phyloP scores from a whole-genome alignment of 2,888 invertebrate genomes.

The Drosophila lutescens region DNA sequence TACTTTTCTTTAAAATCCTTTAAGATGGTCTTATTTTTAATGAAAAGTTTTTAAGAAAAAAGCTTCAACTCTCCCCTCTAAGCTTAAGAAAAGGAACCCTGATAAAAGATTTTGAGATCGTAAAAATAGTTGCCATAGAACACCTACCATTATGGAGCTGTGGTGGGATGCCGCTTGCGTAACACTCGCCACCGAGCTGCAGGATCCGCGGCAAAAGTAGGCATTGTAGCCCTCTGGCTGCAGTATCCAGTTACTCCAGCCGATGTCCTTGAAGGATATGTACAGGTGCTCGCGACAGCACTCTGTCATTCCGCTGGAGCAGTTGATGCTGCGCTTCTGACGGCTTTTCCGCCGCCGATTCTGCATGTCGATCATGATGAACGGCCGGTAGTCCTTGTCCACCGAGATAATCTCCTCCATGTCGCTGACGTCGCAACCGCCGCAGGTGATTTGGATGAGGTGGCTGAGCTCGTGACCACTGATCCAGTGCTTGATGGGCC shows the following conservation, averaged over 20 bases:
- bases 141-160: conserved; percentile 89
- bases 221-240: conserved; percentile 93
- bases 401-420: conserved; percentile 88
- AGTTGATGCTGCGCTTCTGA: conserved; percentile 88
- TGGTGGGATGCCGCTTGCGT: conserved; percentile 88
- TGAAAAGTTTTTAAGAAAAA: too few relatives aligned
- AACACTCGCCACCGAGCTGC: conserved; percentile 89
- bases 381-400: conserved; percentile 89
- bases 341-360: conserved; percentile 87
- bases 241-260: conserved; percentile 95
- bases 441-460: conserved; percentile 91
- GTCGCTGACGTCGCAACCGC: conserved; percentile 89
- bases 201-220: conserved; percentile 93
- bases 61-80: too few relatives aligned
- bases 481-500: conserved; percentile 91
- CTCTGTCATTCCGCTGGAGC: conserved; percentile 88
- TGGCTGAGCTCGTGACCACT: conserved; percentile 88
- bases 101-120: background rate
- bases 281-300: conserved; percentile 93
- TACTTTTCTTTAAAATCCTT: too few relatives aligned
- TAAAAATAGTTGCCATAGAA: too few relatives aligned
- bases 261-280: conserved; percentile 92
- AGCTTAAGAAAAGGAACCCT: too few relatives aligned
- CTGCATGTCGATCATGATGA: conserved; percentile 91
- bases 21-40: too few relatives aligned